Evolutionary conservation across 2,113 vertebrate species (phyloP), one percentile per base, ranked within the genome.

Genomic region (Sceloporus tristichus): DNA sequence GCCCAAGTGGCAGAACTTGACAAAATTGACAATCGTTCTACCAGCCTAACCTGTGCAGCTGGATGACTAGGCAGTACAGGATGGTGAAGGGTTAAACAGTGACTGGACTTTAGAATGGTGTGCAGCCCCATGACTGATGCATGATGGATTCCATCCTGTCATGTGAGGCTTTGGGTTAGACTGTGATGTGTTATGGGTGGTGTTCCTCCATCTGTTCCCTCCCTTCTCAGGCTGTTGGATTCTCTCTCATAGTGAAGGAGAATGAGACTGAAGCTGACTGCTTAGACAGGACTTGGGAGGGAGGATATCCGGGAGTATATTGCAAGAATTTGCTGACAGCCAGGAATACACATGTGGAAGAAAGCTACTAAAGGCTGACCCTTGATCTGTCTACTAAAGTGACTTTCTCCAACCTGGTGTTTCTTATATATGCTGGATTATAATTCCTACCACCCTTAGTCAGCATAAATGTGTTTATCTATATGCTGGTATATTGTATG

Each of bases 111-210:
- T 40, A 29, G 19, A 21, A 74, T 76, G 38, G 56, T 5, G 54
- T 65, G 59, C 29, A 76, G 56, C 79, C 71, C 82, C 71, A 76
- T 87, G 86, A 82, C 79, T 59, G 71, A 80, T 79, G 66, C 71
- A 76, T 76, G 79, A 87, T 87, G 62, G 86, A 87, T 82, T 82
- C 79, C 79, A 68, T 82, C 40, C 71, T 76, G 86, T 87, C 79
- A 87, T 66, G n/a, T 82, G 79, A 76, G 42, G 56, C 79, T 54
- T 87, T 85, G 38, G 34, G 73, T 29, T 65, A 40, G 56, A 62
- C 59, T 62, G 56, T 48, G 54, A 75, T 65, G 19, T 75, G 56
- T 65, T 82, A 73, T 87, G 86, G 27, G 79, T 87, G 54, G 86
- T n/a, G 54, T 74, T 65, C 80, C 19, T 53, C 40, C 71, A 82